A percentile compares a stretch with the other conserved stretches of the same genome.
Conservation (phyloP, 2,888 invertebrate species). For the Synergus japonicus region DNA sequence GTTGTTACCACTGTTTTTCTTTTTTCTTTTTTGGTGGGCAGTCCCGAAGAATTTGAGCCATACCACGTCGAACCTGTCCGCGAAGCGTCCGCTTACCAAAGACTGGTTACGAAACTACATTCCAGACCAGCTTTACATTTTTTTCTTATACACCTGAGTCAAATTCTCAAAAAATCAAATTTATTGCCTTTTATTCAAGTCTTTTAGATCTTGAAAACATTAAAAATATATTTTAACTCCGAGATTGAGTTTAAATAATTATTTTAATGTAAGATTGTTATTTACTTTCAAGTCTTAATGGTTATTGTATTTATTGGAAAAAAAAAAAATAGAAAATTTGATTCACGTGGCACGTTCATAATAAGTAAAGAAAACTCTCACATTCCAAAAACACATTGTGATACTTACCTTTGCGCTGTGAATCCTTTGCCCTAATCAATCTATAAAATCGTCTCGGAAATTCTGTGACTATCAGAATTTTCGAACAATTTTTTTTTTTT, state of each 20-base stretch:
- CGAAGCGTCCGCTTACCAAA: slow-evolving; percentile 37
- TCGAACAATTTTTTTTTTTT: neutral
- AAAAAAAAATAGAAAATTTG: slow-evolving; percentile 6
- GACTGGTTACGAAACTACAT: slow-evolving; percentile 40
- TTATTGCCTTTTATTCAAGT: neutral
- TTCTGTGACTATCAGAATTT: slow-evolving; percentile 28
- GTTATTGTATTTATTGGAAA: slow-evolving; percentile 11
- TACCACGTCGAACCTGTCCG: slow-evolving; percentile 38
- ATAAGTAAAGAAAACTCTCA: slow-evolving; percentile 21
- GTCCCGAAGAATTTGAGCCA: slow-evolving; percentile 18
- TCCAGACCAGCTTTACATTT: slow-evolving; percentile 35
- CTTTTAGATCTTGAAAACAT: neutral
- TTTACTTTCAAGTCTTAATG: no score
- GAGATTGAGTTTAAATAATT: no score
- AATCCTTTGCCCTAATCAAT: slow-evolving; percentile 8
- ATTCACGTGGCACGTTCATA: slow-evolving; percentile 3
- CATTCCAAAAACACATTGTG: slow-evolving; percentile 27
- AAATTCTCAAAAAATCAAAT: slow-evolving; percentile 15
- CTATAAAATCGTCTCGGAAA: slow-evolving; percentile 3
- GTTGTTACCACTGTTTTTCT: slow-evolving; percentile 20
- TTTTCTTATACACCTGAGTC: slow-evolving; percentile 26
- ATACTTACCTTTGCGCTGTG: slow-evolving; percentile 32
- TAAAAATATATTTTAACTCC: neutral
- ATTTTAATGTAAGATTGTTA: no score
- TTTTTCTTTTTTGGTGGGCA: neutral